Base-by-base conservation (phyloP, 2,888 invertebrate genomes). In the Furcula furcula region DNA sequence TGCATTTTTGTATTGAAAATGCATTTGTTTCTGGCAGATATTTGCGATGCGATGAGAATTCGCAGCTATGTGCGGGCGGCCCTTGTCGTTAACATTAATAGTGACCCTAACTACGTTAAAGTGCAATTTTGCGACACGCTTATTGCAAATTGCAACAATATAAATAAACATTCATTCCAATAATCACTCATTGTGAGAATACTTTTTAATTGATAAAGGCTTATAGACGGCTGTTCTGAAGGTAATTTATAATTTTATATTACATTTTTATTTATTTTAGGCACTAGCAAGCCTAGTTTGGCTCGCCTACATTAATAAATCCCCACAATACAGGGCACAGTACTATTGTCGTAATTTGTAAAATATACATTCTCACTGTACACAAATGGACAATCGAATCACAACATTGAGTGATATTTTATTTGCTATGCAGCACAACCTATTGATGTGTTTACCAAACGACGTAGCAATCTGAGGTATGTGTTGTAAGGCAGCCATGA, bases 401-500 rank as follows among this genome's bases (percentile, higher is more conserved):
- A 76, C 76, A 73, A 76, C 74, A 50, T 59, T 46, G 32, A 36
- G 47, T 55, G 40, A 59, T 54, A 59, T 40, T 46, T 57, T 64
- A 67, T 63, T 69, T 68, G 63, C 63, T 63, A 54, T 64, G 58
- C 67, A 67, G 77, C 74, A 79, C 81, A 83, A 82, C 77, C 75
- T 47, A 43, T 36, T 37, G 54, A 45, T 40, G 50, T 46, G 56
- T 43, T 50, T 59, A 63, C 61, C 61, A 62, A 61, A 56, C 47
- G 52, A 61, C 61, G 59, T 56, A 44, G 56, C 65, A 48, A 60
- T 62, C 48, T 56, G 67, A 54, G 42, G 45, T 48, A 40, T 48
- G 55, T 55, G 44, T 60, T 52, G 55, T 78, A 81, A 82, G 83
- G 83, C 84, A 83, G 68, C 76, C 50, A 62, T 56, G 52, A 76